A percentile compares a stretch with the other conserved stretches of the same genome.
Conservation (phyloP, 2,888 invertebrate species). For the Onthophagus sagittarius region DNA sequence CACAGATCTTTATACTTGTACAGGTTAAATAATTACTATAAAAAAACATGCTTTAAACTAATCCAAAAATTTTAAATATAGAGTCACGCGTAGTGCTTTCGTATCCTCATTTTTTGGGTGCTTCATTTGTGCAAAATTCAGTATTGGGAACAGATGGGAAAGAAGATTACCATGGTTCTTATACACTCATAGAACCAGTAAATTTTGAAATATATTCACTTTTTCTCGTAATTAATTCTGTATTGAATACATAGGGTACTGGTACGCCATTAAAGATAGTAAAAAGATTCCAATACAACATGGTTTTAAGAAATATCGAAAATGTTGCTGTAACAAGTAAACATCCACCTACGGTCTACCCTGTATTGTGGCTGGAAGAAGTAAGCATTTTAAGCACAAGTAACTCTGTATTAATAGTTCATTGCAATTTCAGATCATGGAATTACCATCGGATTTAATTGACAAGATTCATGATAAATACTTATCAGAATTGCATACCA, state of each 20-base stretch:
- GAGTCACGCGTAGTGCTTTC: slow-evolving; percentile 1
- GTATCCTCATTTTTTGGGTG: slow-evolving; percentile 7
- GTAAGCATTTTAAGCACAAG: slow-evolving; percentile 40
- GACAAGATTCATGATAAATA: slow-evolving; percentile 51
- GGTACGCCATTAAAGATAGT: slow-evolving; percentile 58
- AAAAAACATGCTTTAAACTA: neutral
- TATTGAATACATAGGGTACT: slow-evolving; percentile 49
- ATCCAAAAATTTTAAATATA: neutral
- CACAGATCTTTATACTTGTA: slow-evolving; percentile 3
- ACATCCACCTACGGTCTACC: slow-evolving; percentile 53
- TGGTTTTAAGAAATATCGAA: slow-evolving; percentile 55
- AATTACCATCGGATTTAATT: slow-evolving; percentile 53
- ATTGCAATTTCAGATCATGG: slow-evolving; percentile 49
- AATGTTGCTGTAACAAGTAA: slow-evolving; percentile 50
- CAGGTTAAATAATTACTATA: neutral
- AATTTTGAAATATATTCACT: neutral
- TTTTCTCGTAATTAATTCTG: slow-evolving; percentile 21
- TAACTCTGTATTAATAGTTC: neutral
- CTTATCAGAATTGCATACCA: slow-evolving; percentile 49
- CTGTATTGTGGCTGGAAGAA: slow-evolving; percentile 66
- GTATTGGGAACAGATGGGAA: neutral
- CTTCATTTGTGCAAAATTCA: neutral
- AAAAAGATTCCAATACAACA: slow-evolving; percentile 63
- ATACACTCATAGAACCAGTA: slow-evolving; percentile 4
- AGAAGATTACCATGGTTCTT: neutral